Base-by-base conservation (phyloP, 35 echinoderm and acorn worm species). In the Lytechinus variegatus region DNA sequence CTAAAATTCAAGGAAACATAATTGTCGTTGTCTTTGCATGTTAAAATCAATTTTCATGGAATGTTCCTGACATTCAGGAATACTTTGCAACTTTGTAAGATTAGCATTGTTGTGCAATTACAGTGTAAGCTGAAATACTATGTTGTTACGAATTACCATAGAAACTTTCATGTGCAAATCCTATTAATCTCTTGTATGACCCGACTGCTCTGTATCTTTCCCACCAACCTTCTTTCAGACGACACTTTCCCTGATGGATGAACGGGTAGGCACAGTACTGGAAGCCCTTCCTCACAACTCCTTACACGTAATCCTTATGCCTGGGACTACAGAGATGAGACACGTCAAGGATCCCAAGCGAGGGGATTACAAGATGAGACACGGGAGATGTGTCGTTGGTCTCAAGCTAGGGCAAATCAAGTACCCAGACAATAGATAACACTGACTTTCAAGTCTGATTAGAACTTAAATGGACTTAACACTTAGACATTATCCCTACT, bases 361-460 rank as follows among this genome's bases (percentile, higher is more conserved):
- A 57, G 54, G 92, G 13, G 92, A 93, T 4, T 93, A 55, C 92
- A 93, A 57, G 54, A 93, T 54, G 52, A 93, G 92, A 27, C 13
- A 93, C 54, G 92, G 92, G 14, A 29, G 92, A 54, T 93, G 92
- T 54, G 92, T 93, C 52, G 52, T 93, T 6, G 92, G 92, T 10
- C 52, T 93, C 14, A 93, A 93, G 8, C 55, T 93, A 28, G 92
- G 56, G 11, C 19, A 93, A 28, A 93, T 93, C 52, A 28, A 5
- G 11, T 54, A 53, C 8, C 55, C 92, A 9, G 55, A 57, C 9
- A 57, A 57, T 21, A 93, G 53, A 57, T 93, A 93, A 57, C 92
- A 56, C 14, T 6, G 4, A 90, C 88, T 89, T 90, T 24, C 9
- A 52, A 8, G 16, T 8, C 9, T 89, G 28, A 89, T 12, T 44